phyloP scores from a whole-genome alignment of 2,113 vertebrate genomes.

The Neotoma lepida region DNA sequence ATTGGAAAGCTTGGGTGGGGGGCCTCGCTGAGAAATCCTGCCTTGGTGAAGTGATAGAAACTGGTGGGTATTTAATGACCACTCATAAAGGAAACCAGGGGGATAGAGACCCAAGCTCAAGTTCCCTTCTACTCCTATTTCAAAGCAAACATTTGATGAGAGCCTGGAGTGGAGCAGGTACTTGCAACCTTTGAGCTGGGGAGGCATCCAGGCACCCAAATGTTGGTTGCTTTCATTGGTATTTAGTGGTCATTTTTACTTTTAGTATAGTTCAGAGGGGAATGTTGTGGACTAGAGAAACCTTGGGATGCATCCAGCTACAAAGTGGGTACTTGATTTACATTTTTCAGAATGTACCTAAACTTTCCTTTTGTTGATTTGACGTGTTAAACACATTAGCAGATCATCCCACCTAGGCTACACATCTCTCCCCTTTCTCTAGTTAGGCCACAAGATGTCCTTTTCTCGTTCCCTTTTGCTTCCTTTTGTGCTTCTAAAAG shows the following conservation, averaged over 20 bases:
- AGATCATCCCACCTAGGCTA: background rate
- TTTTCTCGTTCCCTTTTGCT: background rate
- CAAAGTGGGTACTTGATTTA: background rate
- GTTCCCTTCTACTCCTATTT: background rate
- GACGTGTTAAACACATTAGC: background rate
- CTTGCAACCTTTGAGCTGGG: background rate
- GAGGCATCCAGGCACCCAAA: background rate
- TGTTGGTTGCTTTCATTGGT: background rate
- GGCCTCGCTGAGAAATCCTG: background rate
- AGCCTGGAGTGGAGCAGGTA: background rate
- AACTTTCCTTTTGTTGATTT: background rate
- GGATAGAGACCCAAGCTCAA: background rate
- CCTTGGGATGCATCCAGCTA: background rate
- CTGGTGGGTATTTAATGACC: background rate
- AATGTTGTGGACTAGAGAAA: background rate
- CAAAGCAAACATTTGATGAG: background rate
- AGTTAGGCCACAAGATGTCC: background rate
- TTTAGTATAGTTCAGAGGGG: background rate
- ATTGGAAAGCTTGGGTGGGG: background rate
- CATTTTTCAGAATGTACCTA: background rate
- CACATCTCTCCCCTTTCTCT: background rate
- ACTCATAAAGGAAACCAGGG: background rate
- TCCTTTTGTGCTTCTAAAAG: background rate
- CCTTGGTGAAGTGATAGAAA: background rate
- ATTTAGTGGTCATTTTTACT: background rate